Percentiles rank a stretch among this genome's conserved stretches.
Conservation (phyloP, 2,888 invertebrate genomes). For the Clostera curtula region DNA sequence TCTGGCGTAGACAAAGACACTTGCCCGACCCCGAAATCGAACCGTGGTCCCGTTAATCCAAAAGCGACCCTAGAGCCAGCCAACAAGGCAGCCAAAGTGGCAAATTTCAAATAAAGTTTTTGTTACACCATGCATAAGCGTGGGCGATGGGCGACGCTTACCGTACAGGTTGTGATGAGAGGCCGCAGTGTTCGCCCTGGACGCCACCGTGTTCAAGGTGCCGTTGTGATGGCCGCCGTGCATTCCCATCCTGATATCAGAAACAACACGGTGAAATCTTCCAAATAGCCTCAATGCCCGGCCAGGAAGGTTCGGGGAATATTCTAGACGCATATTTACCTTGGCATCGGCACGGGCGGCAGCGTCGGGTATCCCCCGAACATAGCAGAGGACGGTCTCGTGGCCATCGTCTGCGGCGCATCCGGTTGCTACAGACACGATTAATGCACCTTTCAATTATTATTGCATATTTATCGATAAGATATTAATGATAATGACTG, state of each 20-base stretch:
- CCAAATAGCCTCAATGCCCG: too few species aligned
- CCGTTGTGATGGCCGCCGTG: slow-evolving; percentile 49
- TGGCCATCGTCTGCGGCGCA: slow-evolving; percentile 75
- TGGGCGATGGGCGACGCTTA: slow-evolving; percentile 18
- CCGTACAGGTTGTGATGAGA: slow-evolving; percentile 62
- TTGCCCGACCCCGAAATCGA: too few species aligned
- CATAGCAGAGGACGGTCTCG: slow-evolving; percentile 87
- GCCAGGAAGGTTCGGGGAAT: too few species aligned
- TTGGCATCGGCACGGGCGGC: slow-evolving; percentile 85
- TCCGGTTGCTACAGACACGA: slow-evolving; percentile 50
- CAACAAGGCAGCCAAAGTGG: too few species aligned
- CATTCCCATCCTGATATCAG: slow-evolving; percentile 67
- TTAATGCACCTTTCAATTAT: not conserved
- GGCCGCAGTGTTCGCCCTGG: slow-evolving; percentile 47
- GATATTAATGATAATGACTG: too few species aligned
- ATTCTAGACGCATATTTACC: slow-evolving; percentile 65
- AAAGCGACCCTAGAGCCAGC: too few species aligned
- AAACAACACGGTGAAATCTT: too few species aligned
- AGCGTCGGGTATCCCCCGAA: slow-evolving; percentile 84
- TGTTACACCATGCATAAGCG: not conserved
- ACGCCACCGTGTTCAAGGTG: slow-evolving; percentile 49
- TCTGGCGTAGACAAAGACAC: too few species aligned
- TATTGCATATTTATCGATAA: not conserved
- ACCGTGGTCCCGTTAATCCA: too few species aligned
- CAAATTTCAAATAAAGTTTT: too few species aligned